phyloP scores from a whole-genome alignment of 2,888 invertebrate species.

The Enchytraeus crypticus region DNA sequence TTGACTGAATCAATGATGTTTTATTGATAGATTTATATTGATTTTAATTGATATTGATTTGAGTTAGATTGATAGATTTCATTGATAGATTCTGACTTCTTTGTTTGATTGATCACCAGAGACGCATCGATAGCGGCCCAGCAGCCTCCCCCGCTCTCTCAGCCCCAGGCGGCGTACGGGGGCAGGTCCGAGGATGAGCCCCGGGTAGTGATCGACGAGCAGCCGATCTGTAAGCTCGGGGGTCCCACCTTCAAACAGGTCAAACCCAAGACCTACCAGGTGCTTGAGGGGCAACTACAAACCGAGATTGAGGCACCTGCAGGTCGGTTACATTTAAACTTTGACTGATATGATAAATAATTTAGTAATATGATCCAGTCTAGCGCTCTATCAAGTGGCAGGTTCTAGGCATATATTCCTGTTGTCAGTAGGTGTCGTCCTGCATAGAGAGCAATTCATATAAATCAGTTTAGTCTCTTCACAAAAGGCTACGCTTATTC shows the following conservation, averaged over 20 bases:
- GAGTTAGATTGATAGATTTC: background rate
- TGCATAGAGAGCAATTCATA: too few relatives aligned
- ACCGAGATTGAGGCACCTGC: background rate
- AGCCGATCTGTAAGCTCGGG: conserved; percentile 32
- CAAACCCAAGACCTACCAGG: conserved; percentile 43
- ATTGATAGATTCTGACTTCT: background rate
- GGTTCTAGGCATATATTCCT: too few relatives aligned
- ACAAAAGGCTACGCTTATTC: too few relatives aligned
- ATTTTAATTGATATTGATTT: background rate
- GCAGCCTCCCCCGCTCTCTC: too few relatives aligned
- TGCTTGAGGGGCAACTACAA: conserved; percentile 38
- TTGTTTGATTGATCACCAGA: background rate
- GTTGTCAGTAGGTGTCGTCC: too few relatives aligned
- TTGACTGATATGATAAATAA: too few relatives aligned
- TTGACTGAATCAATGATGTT: too few relatives aligned
- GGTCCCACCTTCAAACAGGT: conserved; percentile 41
- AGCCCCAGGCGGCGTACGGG: background rate
- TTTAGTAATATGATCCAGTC: too few relatives aligned
- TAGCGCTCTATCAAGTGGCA: too few relatives aligned
- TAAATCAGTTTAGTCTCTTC: too few relatives aligned
- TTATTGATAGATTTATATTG: too few relatives aligned
- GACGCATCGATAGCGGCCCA: background rate
- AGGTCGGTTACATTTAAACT: too few relatives aligned
- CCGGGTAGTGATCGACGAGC: conserved; percentile 28
- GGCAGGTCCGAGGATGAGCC: background rate